These are phyloP conservation scores for Notocelia uddmanniana DNA, from an alignment of 2,888 invertebrate genomes.

Conservation along the genomic window DNA sequence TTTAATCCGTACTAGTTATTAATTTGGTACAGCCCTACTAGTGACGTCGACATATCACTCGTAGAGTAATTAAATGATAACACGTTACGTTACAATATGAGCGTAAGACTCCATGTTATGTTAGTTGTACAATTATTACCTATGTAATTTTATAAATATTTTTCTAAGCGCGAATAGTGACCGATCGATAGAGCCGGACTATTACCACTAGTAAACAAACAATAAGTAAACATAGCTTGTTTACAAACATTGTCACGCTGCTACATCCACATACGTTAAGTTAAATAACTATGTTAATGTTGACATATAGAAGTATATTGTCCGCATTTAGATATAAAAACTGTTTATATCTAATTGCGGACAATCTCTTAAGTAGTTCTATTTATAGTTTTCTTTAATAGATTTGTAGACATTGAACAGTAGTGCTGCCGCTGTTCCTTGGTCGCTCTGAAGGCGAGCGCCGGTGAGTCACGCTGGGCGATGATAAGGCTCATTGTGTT, in stretches of 20 bases:
- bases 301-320: too few relatives aligned
- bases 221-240: slow-evolving; percentile 13
- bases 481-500: slow-evolving; percentile 64
- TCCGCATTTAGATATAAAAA: too few relatives aligned
- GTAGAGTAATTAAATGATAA: slow-evolving; percentile 25
- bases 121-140: not conserved
- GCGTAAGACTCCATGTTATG: slow-evolving; percentile 16
- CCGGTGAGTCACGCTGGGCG: slow-evolving; percentile 56
- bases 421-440: slow-evolving; percentile 52
- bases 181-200: slow-evolving; percentile 15
- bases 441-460: slow-evolving; percentile 50
- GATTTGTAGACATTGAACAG: slow-evolving; percentile 7
- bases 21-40: slow-evolving; percentile 31
- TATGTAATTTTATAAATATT: not conserved
- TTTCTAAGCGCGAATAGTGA: not conserved
- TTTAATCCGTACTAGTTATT: slow-evolving; percentile 35
- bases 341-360: slow-evolving; percentile 7
- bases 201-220: slow-evolving; percentile 1
- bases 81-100: slow-evolving; percentile 24
- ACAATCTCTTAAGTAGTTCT: slow-evolving; percentile 18
- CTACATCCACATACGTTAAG: slow-evolving; percentile 10
- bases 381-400: slow-evolving; percentile 16
- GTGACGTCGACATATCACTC: too few relatives aligned
- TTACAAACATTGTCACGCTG: slow-evolving; percentile 19
- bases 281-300: slow-evolving; percentile 1